Percentiles rank a stretch among this genome's conserved stretches.
These are phyloP conservation scores for Apistogramma diplotaenia DNA, from an alignment of 2,113 vertebrate genomes.

Conservation along the genomic window DNA sequence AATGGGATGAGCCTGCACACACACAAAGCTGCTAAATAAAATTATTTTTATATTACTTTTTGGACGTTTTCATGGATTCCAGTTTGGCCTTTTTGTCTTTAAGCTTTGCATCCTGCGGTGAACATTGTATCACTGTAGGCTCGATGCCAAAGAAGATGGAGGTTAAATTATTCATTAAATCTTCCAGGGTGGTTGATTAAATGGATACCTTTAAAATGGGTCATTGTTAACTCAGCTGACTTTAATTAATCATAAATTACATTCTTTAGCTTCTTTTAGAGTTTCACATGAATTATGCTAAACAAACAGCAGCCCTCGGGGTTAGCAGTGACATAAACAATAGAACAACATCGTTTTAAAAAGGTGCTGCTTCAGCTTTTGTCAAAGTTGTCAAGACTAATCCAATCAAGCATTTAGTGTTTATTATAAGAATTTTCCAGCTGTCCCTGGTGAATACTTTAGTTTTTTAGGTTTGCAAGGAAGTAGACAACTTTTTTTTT, in stretches of 20 bases:
- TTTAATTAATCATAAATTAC: slow-evolving; percentile 6
- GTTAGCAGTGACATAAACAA: not conserved
- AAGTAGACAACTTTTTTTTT: too few species aligned
- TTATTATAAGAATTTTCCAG: not conserved
- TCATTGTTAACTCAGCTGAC: not conserved
- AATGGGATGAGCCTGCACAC: not conserved
- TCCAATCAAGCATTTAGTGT: not conserved
- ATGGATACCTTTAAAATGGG: not conserved
- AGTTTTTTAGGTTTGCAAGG: not conserved
- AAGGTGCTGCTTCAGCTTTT: not conserved
- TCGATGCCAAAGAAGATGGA: not conserved
- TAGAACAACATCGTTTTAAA: not conserved
- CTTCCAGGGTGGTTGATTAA: not conserved
- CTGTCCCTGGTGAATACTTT: accelerated
- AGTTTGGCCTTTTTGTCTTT: not conserved
- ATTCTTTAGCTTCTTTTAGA: not conserved
- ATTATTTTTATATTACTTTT: not conserved
- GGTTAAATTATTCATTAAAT: not conserved
- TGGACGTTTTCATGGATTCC: not conserved
- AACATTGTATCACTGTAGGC: not conserved
- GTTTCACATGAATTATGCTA: not conserved
- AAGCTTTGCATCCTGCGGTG: not conserved
- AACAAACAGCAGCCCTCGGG: not conserved
- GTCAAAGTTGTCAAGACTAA: not conserved
- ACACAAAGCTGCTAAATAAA: not conserved